Evolutionary conservation across 2,888 invertebrate species (phyloP).

Genomic region (Nezara viridula): DNA sequence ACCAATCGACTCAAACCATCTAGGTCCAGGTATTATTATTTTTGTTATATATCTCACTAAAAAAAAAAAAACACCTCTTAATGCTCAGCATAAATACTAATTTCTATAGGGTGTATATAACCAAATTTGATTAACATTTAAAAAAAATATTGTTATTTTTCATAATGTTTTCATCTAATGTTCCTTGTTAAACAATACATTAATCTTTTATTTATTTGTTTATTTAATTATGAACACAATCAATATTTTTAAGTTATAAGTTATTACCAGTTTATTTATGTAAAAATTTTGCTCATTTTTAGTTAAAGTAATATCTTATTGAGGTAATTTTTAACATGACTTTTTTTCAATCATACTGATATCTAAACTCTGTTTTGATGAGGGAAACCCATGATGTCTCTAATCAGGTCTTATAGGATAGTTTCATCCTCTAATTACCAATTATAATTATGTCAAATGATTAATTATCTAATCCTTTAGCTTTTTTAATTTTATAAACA

Average conservation of each 20-base stretch:
- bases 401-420: not conserved
- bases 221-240: not conserved
- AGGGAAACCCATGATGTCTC: too few species aligned
- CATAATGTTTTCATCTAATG: not conserved
- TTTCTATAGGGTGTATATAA: not conserved
- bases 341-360: not conserved
- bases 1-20: constrained; percentile 74
- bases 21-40: constrained; percentile 74
- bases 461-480: too few species aligned
- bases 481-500: too few species aligned
- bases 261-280: not conserved
- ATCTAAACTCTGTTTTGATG: too few species aligned
- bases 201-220: not conserved
- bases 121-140: not conserved
- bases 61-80: not conserved
- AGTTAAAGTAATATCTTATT: too few species aligned
- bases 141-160: not conserved
- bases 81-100: not conserved
- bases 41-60: not conserved
- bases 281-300: too few species aligned
- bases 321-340: not conserved
- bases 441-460: too few species aligned
- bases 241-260: not conserved
- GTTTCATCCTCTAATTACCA: too few species aligned
- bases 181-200: not conserved